Conservation (phyloP, 2,888 invertebrate genomes). For the Cenopis cana region DNA sequence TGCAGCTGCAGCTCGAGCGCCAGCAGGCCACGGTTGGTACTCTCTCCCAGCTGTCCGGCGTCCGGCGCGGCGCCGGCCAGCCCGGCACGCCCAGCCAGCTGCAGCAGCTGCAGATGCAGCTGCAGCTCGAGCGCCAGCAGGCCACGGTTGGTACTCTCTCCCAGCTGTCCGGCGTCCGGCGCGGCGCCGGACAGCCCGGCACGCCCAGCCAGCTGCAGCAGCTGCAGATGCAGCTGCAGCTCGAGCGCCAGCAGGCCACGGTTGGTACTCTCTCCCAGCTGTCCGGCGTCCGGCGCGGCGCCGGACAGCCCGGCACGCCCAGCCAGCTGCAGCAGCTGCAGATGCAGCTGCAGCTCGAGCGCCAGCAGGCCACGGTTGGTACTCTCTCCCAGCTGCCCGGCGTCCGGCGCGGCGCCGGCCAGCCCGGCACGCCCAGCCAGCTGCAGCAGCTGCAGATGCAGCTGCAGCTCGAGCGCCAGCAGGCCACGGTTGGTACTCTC, state of each 20-base stretch:
- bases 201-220: constrained; percentile 3
- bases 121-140: constrained; percentile 16
- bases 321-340: constrained; percentile 11
- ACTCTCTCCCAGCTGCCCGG: constrained; percentile 60
- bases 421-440: constrained; percentile 48
- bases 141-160: constrained; percentile 72
- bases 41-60: constrained; percentile 75
- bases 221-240: not conserved
- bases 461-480: constrained; percentile 3
- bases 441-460: constrained; percentile 6
- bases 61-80: constrained; percentile 6
- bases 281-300: not conserved
- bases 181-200: constrained; percentile 79
- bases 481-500: constrained; percentile 61
- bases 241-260: constrained; percentile 35
- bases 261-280: constrained; percentile 60
- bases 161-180: constrained; percentile 59
- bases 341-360: constrained; percentile 20
- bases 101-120: not conserved
- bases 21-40: constrained; percentile 60
- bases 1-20: constrained; percentile 6
- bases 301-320: constrained; percentile 9
- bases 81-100: constrained; percentile 6
- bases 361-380: constrained; percentile 61
- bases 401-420: constrained; percentile 83